These are phyloP conservation scores for Hystrix cristata DNA, from an alignment of 2,113 vertebrate genomes.

Conservation along the genomic window DNA sequence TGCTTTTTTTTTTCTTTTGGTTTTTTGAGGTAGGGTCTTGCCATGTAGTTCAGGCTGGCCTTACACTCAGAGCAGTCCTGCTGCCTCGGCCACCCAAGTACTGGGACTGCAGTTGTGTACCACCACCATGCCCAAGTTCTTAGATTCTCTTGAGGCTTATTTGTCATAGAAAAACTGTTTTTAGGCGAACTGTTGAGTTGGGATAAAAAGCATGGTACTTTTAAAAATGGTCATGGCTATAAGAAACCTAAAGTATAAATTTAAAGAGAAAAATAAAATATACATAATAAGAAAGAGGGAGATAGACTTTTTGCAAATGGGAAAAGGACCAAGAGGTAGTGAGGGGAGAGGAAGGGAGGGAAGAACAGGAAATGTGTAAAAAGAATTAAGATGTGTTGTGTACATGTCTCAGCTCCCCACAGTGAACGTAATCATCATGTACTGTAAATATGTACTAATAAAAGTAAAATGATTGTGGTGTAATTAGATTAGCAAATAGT, in stretches of 20 bases:
- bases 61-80: too few relatives aligned
- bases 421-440: not conserved
- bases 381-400: too few relatives aligned
- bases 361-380: not conserved
- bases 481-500: constrained; percentile 54
- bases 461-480: not conserved
- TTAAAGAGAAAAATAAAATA: not conserved
- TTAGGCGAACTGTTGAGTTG: not conserved
- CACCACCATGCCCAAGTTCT: too few relatives aligned
- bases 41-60: too few relatives aligned
- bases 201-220: not conserved
- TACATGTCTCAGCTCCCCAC: not conserved
- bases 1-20: too few relatives aligned
- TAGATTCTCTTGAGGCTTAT: constrained; percentile 15
- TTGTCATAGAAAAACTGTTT: constrained; percentile 31
- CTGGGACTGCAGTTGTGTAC: too few relatives aligned
- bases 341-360: not conserved
- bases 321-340: not conserved
- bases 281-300: not conserved
- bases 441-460: not conserved
- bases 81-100: too few relatives aligned
- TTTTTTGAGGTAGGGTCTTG: too few relatives aligned
- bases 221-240: not conserved
- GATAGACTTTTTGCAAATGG: not conserved
- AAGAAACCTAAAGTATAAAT: not conserved